Conservation (phyloP, 1,140 invertebrate species). For the Papilio polyxenes region DNA sequence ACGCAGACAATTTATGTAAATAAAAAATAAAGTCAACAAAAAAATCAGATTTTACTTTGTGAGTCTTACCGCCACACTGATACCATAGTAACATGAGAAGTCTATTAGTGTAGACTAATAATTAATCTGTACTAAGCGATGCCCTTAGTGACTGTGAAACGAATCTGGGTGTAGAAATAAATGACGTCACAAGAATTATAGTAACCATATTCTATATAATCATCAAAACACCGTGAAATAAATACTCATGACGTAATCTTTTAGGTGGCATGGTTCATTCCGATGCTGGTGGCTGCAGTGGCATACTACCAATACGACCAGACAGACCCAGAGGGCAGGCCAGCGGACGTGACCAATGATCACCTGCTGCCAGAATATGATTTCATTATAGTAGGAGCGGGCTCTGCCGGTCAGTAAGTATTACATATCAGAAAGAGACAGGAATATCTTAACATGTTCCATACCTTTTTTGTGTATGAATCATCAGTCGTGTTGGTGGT, state of each 20-base stretch:
- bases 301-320: constrained; percentile 91
- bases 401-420: constrained; percentile 90
- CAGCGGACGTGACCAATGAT: constrained; percentile 84
- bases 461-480: too few relatives aligned
- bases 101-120: too few relatives aligned
- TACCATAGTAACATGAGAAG: too few relatives aligned
- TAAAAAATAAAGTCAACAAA: too few relatives aligned
- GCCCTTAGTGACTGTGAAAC: neutral
- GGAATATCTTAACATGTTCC: neutral
- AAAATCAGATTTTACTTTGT: too few relatives aligned
- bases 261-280: constrained; percentile 88
- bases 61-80: too few relatives aligned
- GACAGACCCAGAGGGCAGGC: constrained; percentile 87
- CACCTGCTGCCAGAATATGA: constrained; percentile 87
- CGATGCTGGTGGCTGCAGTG: constrained; percentile 88
- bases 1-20: too few relatives aligned
- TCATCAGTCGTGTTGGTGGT: too few relatives aligned
- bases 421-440: neutral
- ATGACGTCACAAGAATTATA: neutral
- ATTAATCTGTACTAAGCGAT: too few relatives aligned
- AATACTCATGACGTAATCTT: constrained; percentile 40
- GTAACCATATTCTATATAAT: neutral
- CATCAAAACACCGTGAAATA: neutral
- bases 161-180: neutral
- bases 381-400: constrained; percentile 95